Percentiles rank a stretch among this genome's conserved stretches.
Evolutionary conservation across 2,888 invertebrate species (phyloP).

Genomic region (Ophion slaviceki): DNA sequence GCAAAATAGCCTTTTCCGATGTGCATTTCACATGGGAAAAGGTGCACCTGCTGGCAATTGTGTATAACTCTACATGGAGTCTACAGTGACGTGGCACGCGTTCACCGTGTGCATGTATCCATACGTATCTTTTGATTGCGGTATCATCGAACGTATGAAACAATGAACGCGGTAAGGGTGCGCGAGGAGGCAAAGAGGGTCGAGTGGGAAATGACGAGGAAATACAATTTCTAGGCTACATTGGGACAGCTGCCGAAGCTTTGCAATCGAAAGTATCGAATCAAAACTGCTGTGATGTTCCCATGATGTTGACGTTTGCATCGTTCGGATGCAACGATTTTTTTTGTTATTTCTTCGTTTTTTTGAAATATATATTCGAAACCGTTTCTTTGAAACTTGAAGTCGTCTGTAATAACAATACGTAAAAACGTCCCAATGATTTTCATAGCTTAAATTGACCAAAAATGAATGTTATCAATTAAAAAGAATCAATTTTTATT

Average conservation of each 20-base stretch:
- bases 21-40: constrained; percentile 22
- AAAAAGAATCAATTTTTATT: too few species aligned
- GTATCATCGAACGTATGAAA: constrained; percentile 9
- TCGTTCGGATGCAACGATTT: too few species aligned
- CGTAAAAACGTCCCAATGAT: too few species aligned
- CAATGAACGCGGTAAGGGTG: constrained; percentile 19
- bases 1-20: neutral
- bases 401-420: too few species aligned
- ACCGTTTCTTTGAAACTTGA: too few species aligned
- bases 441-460: too few species aligned
- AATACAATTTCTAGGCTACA: neutral
- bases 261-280: neutral
- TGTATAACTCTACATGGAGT: constrained; percentile 1
- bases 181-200: neutral
- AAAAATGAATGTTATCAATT: too few species aligned
- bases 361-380: too few species aligned
- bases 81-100: constrained; percentile 14
- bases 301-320: too few species aligned
- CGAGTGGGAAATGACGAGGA: constrained; percentile 11
- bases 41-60: constrained; percentile 10
- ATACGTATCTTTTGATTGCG: constrained; percentile 31
- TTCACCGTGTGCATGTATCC: constrained; percentile 1
- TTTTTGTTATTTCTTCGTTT: too few species aligned
- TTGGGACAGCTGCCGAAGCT: neutral
- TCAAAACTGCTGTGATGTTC: neutral